These are phyloP conservation scores for Slavum lentiscoides DNA, from an alignment of 2,888 invertebrate species.

Conservation along the genomic window DNA sequence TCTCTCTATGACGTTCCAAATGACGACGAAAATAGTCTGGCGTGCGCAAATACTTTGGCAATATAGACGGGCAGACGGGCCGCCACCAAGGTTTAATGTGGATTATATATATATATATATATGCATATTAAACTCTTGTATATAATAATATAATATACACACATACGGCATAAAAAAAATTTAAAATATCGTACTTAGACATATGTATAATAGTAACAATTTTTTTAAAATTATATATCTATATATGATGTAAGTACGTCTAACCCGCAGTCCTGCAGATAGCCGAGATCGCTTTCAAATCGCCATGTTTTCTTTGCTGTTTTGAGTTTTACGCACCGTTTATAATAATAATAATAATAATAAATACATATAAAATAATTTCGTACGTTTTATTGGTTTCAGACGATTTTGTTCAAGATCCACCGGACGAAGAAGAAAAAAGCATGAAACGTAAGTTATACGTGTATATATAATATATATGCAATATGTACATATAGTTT, in stretches of 20 bases:
- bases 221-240: background rate
- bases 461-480: no score
- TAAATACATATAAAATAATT: slow-evolving; percentile 61
- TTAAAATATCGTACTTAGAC: background rate
- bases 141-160: slow-evolving; percentile 1
- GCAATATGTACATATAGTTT: no score
- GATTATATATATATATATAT: slow-evolving; percentile 37
- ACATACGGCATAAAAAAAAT: background rate
- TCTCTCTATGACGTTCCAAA: slow-evolving; percentile 50
- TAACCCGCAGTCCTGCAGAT: background rate
- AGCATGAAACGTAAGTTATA: slow-evolving; percentile 76
- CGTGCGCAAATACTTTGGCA: slow-evolving; percentile 54
- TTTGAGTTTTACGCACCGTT: background rate
- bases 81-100: slow-evolving; percentile 46
- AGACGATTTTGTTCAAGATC: slow-evolving; percentile 58
- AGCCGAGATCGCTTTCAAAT: background rate
- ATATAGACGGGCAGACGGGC: slow-evolving; percentile 47
- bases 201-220: background rate
- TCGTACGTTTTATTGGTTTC: slow-evolving; percentile 61
- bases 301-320: no score
- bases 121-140: background rate
- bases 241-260: slow-evolving; percentile 8
- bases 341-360: background rate
- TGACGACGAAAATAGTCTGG: slow-evolving; percentile 52
- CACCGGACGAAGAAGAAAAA: slow-evolving; percentile 75